phyloP scores from a whole-genome alignment of 2,797 vertebrate species.

The Takifugu ocellatus region DNA sequence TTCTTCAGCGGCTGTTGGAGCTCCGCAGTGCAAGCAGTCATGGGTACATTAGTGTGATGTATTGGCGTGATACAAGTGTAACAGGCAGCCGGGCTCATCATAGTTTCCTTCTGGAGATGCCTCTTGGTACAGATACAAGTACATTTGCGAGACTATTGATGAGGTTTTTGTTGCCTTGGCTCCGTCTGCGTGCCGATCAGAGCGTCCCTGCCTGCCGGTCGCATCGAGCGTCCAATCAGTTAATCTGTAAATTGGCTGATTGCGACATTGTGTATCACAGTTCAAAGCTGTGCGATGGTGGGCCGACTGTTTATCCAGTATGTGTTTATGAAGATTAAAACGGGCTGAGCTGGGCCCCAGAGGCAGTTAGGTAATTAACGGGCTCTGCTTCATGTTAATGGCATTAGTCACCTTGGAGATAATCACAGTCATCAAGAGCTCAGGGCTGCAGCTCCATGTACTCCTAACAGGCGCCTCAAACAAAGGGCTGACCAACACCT shows the following conservation, averaged over 20 bases:
- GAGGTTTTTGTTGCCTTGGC: not conserved
- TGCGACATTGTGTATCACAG: conserved; percentile 38
- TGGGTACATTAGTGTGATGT: too few relatives aligned
- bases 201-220: not conserved
- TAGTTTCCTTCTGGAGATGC: not conserved
- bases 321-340: conserved; percentile 67
- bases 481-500: conserved; percentile 34
- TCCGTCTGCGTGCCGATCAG: too few relatives aligned
- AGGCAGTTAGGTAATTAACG: conserved; percentile 76
- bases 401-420: conserved; percentile 75
- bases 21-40: too few relatives aligned
- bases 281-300: conserved; percentile 45
- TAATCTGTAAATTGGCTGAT: conserved; percentile 52
- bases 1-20: too few relatives aligned
- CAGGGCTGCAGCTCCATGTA: conserved; percentile 45
- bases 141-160: too few relatives aligned
- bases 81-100: not conserved
- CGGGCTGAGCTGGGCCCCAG: conserved; percentile 47
- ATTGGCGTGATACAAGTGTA: not conserved
- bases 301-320: conserved; percentile 63
- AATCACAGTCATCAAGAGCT: conserved; percentile 61
- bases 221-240: conserved; percentile 30
- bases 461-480: conserved; percentile 40
- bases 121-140: not conserved
- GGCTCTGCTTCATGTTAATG: conserved; percentile 73